Conservation (phyloP, 1,140 invertebrate genomes). For the Calephelis nemesis region DNA sequence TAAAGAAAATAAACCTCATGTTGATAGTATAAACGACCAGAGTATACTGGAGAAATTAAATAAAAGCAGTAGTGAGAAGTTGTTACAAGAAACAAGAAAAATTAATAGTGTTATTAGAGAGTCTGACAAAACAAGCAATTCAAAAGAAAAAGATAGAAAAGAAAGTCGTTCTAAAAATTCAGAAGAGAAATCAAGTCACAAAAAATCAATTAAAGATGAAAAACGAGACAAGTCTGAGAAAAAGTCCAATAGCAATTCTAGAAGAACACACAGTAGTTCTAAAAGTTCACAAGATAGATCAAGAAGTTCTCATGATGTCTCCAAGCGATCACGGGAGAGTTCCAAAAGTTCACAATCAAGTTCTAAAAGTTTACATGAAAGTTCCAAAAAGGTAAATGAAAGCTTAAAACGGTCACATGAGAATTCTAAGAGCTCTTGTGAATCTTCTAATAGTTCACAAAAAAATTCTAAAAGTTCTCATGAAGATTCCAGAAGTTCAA, state of each 20-base stretch:
- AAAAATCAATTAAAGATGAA: slow-evolving; percentile 48
- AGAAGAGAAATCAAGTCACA: slow-evolving; percentile 50
- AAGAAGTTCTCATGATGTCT: slow-evolving; percentile 21
- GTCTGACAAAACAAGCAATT: slow-evolving; percentile 16
- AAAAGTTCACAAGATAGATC: slow-evolving; percentile 4
- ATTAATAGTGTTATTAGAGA: slow-evolving; percentile 15
- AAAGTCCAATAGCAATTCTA: slow-evolving; percentile 49
- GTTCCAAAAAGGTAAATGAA: slow-evolving; percentile 40
- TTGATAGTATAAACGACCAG: slow-evolving; percentile 10
- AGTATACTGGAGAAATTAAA: slow-evolving; percentile 22
- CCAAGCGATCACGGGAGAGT: slow-evolving; percentile 37
- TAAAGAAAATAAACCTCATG: slow-evolving; percentile 29
- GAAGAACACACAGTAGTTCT: slow-evolving; percentile 37
- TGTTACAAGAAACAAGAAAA: slow-evolving; percentile 16
- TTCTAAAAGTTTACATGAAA: slow-evolving; percentile 31
- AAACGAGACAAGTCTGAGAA: slow-evolving; percentile 47
- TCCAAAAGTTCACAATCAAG: slow-evolving; percentile 44
- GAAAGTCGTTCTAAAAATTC: slow-evolving; percentile 32
- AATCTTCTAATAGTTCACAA: slow-evolving; percentile 39
- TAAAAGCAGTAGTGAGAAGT: slow-evolving; percentile 17
- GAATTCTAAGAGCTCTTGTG: slow-evolving; percentile 40
- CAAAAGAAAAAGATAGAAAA: slow-evolving; percentile 38
- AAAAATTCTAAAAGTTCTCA: slow-evolving; percentile 45
- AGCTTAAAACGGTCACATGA: slow-evolving; percentile 43
- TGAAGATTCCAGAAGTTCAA: slow-evolving; percentile 41